Base-by-base conservation (phyloP, 2,113 vertebrate genomes). In the Cyprinus carpio region DNA sequence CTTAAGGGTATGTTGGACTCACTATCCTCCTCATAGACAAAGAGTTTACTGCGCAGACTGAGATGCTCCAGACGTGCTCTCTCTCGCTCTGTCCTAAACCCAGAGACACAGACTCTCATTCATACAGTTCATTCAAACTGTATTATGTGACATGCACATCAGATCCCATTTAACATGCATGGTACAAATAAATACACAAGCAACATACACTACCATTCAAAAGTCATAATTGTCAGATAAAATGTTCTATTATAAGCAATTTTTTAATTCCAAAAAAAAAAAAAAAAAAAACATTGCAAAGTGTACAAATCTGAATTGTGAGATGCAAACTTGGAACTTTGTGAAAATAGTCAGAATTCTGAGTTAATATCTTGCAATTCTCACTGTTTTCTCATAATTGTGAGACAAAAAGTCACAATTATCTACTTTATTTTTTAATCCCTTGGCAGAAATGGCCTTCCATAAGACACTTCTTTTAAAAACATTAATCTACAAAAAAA, bases 41-140 rank as follows among this genome's bases (percentile, higher is more conserved):
- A 99, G 81, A 99, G 96, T 92, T 96, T 99, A 88, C 95, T 98
- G 72, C 91, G 93, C 65, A 92, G 81, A 86, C 86, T 94, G 83
- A 92, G 94, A 79, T 95, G 94, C 69, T 96, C 94, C 86, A 91
- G 86, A 64, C 96, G 96, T 84, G 97, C 97, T 91, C 94, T 93
- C 78, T 95, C 96, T 87, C 97, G 95, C 92, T 99, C 97, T 25
- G 95, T 94, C 75, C 98, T 99, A 85, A 62, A 91, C 78, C n/a
- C 29, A 74, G 31, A 67, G 20, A 77, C n/a, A 69, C 13, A 85
- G 8, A 29, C 51, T 10, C 16, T 6, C 56, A 54, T 43, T 72
- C 49, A 71, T 60, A 65, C 51, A 37, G 34, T 37, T 37, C 34
- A 23, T 16, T 37, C 16, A 78, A 6, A 37, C 54, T 64, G 6